Base-by-base conservation (phyloP, 1,140 invertebrate genomes). In the Cephus cinctus region DNA sequence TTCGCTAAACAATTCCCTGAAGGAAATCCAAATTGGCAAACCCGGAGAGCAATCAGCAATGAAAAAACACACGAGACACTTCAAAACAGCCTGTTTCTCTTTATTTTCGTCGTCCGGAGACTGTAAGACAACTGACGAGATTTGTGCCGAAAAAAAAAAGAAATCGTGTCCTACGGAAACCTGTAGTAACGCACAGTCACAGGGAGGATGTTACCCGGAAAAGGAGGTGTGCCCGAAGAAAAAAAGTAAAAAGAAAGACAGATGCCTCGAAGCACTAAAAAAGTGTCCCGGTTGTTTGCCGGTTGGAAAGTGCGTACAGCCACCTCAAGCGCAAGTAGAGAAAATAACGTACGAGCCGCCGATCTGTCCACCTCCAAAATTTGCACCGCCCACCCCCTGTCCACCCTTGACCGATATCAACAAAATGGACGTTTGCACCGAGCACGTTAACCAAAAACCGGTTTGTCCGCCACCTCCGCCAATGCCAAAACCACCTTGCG, bases 401-500 rank as follows among this genome's bases (percentile, higher is more conserved):
- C 60, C 61, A 1, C 9, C 20, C 1, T 1, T 16, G 8, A 12
- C 14, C 3, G n/a, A 44, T 11, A 15, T 5, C 8, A 40, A 41
- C 6, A 25, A 43, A 2, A 30, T 18, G 5, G 0, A 25, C 16
- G 1, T 8, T 1, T 0, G 20, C 2, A 5, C 2, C 5, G 11
- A 0, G 5, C 2, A 2, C 9, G 2, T 25, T 5, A 14, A 11
- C 3, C 1, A 30, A 46, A 5, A 8, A 0, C 23, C 34, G 3
- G 22, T 38, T 1, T 59, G 57, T 30, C 2, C 27, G 0, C 46
- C 63, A 16, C 40, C 52, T 5, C 51, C 52, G 4, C 5, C 41
- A 0, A 8, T 73, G 6, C 69, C 70, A 0, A 62, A 63, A 38
- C 60, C 66, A 19, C 69, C 69, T 0, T 54, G 31, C 2, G 2